Evolutionary conservation across 2,113 vertebrate species (phyloP).

Genomic region (Columba janthina): DNA sequence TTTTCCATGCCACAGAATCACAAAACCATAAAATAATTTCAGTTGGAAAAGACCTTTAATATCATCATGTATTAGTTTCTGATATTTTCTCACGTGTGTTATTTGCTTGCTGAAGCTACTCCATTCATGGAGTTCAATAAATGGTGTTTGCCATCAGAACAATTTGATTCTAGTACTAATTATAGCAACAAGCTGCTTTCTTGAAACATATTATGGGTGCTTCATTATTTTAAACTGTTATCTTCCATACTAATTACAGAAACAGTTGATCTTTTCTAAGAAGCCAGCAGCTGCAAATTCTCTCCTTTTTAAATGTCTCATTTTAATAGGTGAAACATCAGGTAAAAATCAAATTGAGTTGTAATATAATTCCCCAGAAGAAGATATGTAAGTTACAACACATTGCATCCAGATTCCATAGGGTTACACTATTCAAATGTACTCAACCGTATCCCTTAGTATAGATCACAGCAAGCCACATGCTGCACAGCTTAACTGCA

Average conservation of each 20-base stretch:
- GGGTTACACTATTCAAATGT: constrained; percentile 11
- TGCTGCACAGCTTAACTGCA: background rate
- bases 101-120: constrained; percentile 57
- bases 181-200: constrained; percentile 79
- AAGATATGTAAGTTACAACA: background rate
- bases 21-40: background rate
- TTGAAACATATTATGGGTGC: constrained; percentile 71
- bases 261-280: constrained; percentile 73
- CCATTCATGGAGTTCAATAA: constrained; percentile 69
- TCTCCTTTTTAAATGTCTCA: constrained; percentile 58
- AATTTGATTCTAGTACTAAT: constrained; percentile 79
- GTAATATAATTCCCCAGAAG: constrained; percentile 29
- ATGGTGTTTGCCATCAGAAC: constrained; percentile 77
- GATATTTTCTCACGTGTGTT: constrained; percentile 47
- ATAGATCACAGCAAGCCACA: background rate
- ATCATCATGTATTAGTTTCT: background rate
- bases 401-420: constrained; percentile 13
- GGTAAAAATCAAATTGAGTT: constrained; percentile 72
- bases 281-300: constrained; percentile 71
- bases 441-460: background rate
- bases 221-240: constrained; percentile 80
- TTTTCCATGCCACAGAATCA: background rate
- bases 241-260: constrained; percentile 78
- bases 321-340: constrained; percentile 77
- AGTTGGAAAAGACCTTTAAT: background rate